A percentile compares a stretch with the other conserved stretches of the same genome.
phyloP scores from a whole-genome alignment of 1,140 invertebrate genomes.

The Achroia grisella region DNA sequence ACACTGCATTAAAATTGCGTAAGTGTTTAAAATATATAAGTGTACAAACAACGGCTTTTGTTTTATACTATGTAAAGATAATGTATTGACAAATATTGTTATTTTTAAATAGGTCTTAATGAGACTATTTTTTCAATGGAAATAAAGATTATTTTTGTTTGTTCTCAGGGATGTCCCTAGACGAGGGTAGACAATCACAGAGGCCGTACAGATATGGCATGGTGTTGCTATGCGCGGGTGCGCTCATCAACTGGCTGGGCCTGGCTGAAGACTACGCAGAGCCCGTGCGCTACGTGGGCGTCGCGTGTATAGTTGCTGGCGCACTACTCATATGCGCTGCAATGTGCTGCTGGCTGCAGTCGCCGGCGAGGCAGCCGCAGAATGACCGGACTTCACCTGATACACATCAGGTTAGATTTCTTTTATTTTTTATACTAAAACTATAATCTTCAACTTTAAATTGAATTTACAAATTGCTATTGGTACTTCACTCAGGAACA shows the following conservation, averaged over 20 bases:
- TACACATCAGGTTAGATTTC: conserved; percentile 57
- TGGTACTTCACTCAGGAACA: no score
- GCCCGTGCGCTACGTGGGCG: conserved; percentile 82
- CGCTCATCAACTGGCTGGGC: conserved; percentile 84
- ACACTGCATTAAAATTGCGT: no score
- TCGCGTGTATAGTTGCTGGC: conserved; percentile 83
- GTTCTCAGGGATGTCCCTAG: conserved; percentile 77
- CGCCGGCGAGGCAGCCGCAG: conserved; percentile 71
- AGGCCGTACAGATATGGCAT: conserved; percentile 84
- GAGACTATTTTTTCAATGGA: no score
- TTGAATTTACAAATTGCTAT: no score
- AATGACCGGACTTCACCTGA: conserved; percentile 57
- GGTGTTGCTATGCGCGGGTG: conserved; percentile 83
- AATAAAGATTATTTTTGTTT: conserved; percentile 7
- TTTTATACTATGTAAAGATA: no score
- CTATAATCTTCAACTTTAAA: no score
- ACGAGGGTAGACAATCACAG: conserved; percentile 78
- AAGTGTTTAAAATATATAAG: no score
- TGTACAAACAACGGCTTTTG: no score
- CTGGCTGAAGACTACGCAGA: conserved; percentile 82
- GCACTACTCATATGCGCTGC: conserved; percentile 83
- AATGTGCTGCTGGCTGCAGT: conserved; percentile 85
- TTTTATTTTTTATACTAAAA: neutral
- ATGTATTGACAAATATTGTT: no score
- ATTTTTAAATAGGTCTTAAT: no score